Percentiles rank a stretch among this genome's conserved stretches.
These are phyloP conservation scores for Diaperis boleti DNA, from an alignment of 2,888 invertebrate genomes.

Conservation along the genomic window DNA sequence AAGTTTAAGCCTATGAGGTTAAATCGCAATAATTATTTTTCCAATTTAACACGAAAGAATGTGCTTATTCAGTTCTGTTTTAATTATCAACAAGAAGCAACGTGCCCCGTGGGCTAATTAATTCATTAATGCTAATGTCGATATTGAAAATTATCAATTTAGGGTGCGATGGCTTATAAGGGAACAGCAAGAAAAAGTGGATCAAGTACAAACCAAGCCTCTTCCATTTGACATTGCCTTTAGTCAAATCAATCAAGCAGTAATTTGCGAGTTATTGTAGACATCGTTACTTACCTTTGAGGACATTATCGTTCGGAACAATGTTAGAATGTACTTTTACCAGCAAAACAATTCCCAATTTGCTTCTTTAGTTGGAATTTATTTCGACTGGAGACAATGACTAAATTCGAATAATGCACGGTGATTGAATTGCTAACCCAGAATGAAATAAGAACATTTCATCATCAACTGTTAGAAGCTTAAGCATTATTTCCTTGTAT, in stretches of 20 bases:
- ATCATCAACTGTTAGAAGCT: constrained; percentile 13
- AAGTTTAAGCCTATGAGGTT: too few relatives aligned
- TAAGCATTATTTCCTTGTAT: constrained; percentile 38
- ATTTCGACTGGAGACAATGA: neutral
- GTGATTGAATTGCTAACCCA: neutral
- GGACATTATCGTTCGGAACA: neutral
- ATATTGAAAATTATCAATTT: constrained; percentile 23
- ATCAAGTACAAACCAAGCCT: constrained; percentile 49
- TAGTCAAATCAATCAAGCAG: constrained; percentile 33
- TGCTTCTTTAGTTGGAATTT: neutral
- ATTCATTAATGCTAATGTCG: neutral
- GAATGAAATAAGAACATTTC: constrained; percentile 4
- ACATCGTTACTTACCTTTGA: constrained; percentile 1
- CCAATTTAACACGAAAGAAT: too few relatives aligned
- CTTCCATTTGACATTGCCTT: constrained; percentile 45
- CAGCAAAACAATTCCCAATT: neutral
- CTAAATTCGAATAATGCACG: neutral
- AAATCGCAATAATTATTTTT: too few relatives aligned
- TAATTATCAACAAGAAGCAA: neutral
- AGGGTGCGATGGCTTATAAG: constrained; percentile 12
- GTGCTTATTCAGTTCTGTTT: too few relatives aligned
- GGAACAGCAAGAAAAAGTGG: constrained; percentile 39
- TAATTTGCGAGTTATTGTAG: constrained; percentile 25
- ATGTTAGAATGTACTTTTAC: constrained; percentile 3
- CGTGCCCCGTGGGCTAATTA: neutral